Evolutionary conservation across 1,140 invertebrate genomes (phyloP), one percentile per base, ranked within the genome.

Genomic region (Ladona fulva): DNA sequence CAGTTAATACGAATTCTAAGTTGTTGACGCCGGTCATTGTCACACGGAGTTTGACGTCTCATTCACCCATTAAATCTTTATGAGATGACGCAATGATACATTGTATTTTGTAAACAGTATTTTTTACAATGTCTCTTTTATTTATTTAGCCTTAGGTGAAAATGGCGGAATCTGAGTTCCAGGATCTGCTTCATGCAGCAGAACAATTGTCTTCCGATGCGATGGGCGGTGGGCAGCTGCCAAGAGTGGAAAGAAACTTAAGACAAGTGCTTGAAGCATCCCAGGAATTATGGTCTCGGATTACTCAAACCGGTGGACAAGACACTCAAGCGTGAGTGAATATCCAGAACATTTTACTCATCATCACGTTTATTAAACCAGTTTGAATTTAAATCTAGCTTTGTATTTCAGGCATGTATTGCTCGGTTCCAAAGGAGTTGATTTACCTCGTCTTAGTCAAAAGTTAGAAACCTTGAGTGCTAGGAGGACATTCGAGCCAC

Each of bases 261-360:
- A 90, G 92, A 59, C 96, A 98, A 87, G 94, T 98, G 42, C 86
- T 96, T 42, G 95, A 98, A 85, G 95, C 94, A 42, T 96, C 96
- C 0, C 92, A 96, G 81, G 93, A 97, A 84, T 84, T 98, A 11
- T 95, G 95, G 88, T 91, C 93, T 0, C 89, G 93, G 83, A 92
- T 95, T 24, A 93, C 93, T 22, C 93, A 94, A 83, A 91, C 92
- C 77, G 91, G 92, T 44, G 90, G 92, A 29, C 94, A 94, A 81
- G 95, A 97, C 86, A 93, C 95, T 80, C 95, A 97, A 88, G 96
- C 96, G 95, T 97, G 90, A 91, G 92, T 87, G 74, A 25, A 25
- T 25, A 11, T 29, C 5, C 0, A 0, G 0, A 25, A 10, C 19
- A 5, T 8, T 74, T 66, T 74, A 42, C n/a, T 25, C 7, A 16